A percentile compares a stretch with the other conserved stretches of the same genome.
These are phyloP conservation scores for Adrianichthys oophorus DNA, from an alignment of 2,797 vertebrate species.

Conservation along the genomic window DNA sequence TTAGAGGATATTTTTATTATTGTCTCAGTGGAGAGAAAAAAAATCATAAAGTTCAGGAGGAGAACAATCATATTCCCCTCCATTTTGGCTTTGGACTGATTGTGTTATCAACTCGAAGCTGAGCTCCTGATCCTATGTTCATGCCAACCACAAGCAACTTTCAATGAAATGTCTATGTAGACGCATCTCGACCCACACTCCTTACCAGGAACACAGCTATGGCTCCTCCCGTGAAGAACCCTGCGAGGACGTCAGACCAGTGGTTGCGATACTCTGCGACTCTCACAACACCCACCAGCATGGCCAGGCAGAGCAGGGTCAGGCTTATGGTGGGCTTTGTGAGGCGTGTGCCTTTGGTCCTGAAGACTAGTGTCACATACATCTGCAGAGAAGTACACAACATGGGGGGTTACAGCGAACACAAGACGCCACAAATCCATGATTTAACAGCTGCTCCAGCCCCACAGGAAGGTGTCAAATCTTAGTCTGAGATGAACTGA, in stretches of 20 bases:
- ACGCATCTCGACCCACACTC: neutral
- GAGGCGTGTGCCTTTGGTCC: slow-evolving; percentile 87
- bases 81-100: too few species aligned
- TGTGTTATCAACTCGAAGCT: too few species aligned
- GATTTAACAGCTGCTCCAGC: neutral
- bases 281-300: slow-evolving; percentile 86
- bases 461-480: neutral
- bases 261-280: slow-evolving; percentile 92
- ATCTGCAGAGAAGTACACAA: slow-evolving; percentile 73
- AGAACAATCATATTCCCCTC: too few species aligned
- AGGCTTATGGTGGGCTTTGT: slow-evolving; percentile 89
- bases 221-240: slow-evolving; percentile 85
- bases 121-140: too few species aligned
- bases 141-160: too few species aligned
- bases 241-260: slow-evolving; percentile 88
- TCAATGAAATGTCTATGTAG: too few species aligned
- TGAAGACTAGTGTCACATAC: slow-evolving; percentile 89
- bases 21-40: too few species aligned
- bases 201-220: slow-evolving; percentile 89
- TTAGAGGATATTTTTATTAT: too few species aligned
- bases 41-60: too few species aligned
- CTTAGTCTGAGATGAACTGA: too few species aligned
- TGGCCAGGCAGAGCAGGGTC: slow-evolving; percentile 84
- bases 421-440: slow-evolving; percentile 7
- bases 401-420: slow-evolving; percentile 26